Conservation (phyloP, 2,888 invertebrate genomes). For the Pristionchus maxplancki region DNA sequence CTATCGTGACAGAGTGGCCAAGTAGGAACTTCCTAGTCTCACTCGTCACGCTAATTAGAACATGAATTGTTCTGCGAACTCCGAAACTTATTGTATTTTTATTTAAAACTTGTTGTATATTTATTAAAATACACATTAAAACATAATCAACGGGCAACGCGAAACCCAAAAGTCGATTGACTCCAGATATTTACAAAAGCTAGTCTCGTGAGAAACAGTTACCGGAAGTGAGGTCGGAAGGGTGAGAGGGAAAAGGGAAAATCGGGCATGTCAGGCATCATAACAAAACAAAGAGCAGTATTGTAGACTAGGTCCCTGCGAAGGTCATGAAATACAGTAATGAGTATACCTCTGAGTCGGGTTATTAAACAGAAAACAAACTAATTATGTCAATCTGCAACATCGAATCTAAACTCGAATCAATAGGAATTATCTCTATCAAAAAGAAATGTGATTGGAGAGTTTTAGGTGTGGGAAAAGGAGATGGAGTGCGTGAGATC, state of each 20-base stretch:
- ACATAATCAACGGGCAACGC: neutral
- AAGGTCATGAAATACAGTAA: slow-evolving; percentile 18
- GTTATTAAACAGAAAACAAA: neutral
- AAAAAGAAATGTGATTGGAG: neutral
- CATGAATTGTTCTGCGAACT: neutral
- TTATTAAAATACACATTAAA: neutral
- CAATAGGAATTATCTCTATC: neutral
- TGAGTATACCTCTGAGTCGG: neutral
- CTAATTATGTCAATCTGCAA: neutral
- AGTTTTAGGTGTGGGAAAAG: neutral
- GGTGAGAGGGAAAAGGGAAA: neutral
- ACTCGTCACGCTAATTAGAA: no score
- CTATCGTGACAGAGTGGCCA: neutral
- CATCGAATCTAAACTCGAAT: neutral
- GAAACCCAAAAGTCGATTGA: neutral
- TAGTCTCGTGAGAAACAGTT: slow-evolving; percentile 19
- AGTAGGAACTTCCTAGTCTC: neutral
- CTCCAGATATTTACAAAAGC: slow-evolving; percentile 7
- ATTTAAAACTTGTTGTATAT: neutral
- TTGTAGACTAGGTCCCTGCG: slow-evolving; percentile 18
- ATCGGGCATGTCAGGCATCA: neutral
- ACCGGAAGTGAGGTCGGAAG: slow-evolving; percentile 10
- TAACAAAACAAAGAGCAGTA: neutral
- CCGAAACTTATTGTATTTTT: neutral
- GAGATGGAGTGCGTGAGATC: neutral